These are phyloP conservation scores for Mythimna vitellina DNA, from an alignment of 2,888 invertebrate genomes.

Conservation along the genomic window DNA sequence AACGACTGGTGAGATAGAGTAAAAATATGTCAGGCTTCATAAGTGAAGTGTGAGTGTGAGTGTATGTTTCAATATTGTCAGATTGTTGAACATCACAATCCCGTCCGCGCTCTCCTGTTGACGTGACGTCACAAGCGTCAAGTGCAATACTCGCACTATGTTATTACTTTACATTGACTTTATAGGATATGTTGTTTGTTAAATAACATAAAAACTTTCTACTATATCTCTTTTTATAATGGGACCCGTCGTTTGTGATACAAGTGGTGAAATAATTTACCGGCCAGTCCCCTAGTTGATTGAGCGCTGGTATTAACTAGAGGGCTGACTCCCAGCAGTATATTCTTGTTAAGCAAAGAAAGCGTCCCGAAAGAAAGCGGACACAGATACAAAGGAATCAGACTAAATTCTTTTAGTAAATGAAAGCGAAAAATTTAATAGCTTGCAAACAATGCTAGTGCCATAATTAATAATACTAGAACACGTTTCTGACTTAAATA, in stretches of 20 bases:
- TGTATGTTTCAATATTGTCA: neutral
- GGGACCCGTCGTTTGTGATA: neutral
- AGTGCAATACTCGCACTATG: conserved; percentile 4
- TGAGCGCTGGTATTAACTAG: neutral
- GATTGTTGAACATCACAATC: conserved; percentile 12
- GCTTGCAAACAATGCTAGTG: neutral
- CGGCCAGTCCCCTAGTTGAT: neutral
- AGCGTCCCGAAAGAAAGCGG: neutral
- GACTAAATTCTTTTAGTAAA: neutral
- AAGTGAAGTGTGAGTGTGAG: no score
- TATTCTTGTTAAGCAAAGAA: neutral
- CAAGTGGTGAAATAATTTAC: neutral
- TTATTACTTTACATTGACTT: neutral
- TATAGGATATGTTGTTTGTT: neutral
- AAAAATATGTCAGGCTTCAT: no score
- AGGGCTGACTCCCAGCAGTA: neutral
- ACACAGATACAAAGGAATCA: neutral
- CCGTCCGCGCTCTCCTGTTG: conserved; percentile 2
- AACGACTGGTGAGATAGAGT: no score
- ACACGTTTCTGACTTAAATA: neutral
- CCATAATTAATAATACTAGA: neutral
- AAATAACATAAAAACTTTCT: neutral
- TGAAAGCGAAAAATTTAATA: neutral
- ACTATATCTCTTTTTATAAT: neutral
- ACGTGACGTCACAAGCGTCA: conserved; percentile 44